Percentiles rank a stretch among this genome's conserved stretches.
Conservation (phyloP, 1,140 invertebrate species). For the Delia radicum region DNA sequence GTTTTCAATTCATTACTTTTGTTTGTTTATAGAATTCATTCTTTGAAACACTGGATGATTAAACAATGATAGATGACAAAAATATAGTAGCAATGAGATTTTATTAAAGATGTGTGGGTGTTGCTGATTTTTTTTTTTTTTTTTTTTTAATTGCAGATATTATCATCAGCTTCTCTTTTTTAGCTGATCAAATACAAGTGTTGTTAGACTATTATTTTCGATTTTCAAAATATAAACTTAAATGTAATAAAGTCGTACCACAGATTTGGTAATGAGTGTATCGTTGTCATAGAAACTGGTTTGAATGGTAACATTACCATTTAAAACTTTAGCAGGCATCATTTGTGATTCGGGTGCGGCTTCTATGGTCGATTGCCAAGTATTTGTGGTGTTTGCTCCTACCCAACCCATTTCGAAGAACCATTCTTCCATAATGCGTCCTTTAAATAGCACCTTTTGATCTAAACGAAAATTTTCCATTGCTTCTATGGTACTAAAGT, state of each 20-base stretch:
- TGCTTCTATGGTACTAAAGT: conserved; percentile 94
- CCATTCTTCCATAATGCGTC: conserved; percentile 92
- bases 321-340: conserved; percentile 98
- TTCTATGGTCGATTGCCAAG: conserved; percentile 98
- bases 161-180: not conserved
- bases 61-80: not conserved
- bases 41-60: not conserved
- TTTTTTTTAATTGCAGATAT: not conserved
- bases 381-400: conserved; percentile 97
- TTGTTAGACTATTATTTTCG: too few species aligned
- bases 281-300: conserved; percentile 98
- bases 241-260: conserved; percentile 93
- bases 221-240: conserved; percentile 57
- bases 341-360: conserved; percentile 99
- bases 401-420: conserved; percentile 99
- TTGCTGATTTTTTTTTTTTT: not conserved
- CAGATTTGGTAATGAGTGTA: conserved; percentile 90
- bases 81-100: too few species aligned
- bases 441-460: conserved; percentile 85
- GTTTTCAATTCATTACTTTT: too few species aligned
- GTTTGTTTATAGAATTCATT: too few species aligned
- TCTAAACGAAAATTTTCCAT: conserved; percentile 97
- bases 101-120: not conserved
- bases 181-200: too few species aligned
- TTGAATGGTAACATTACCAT: conserved; percentile 98